Base-by-base conservation (phyloP, 2,888 invertebrate genomes). In the Drosophila cognata region DNA sequence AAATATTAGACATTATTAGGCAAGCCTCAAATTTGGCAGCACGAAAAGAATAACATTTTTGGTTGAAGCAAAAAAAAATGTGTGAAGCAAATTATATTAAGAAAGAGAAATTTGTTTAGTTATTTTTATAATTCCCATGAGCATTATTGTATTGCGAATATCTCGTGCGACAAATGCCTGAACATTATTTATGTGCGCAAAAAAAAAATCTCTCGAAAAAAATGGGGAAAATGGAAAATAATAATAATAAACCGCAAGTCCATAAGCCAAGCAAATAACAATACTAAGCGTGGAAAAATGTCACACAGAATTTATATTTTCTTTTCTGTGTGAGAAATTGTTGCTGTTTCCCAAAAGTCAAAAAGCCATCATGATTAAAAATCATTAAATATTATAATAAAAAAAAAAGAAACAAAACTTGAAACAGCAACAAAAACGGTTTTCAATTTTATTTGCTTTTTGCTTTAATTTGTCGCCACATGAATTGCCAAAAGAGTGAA, bases 381-480 rank as follows among this genome's bases (percentile, higher is more conserved):
- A 68, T 69, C 72, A 79, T 82, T 69, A 60, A 81, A 71, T 38
- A 38, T 38, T 55, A n/a, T 46, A 25, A 68, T 62, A 36, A 74
- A 77, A 68, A 60, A 48, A 46, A 46, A 33, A 36, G 29, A 41
- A 31, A 58, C 48, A 28, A 38, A 59, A 70, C 25, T 25, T 35
- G 46, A 50, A 74, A 62, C 25, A 56, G 21, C n/a, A 35, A 64
- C 36, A 53, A 53, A 64, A 71, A 62, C 53, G 50, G 55, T 79
- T 68, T 61, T 68, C 25, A 63, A 64, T 73, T 65, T 65, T 59
- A 70, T 72, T 71, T 74, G 79, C 21, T 63, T 72, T 75, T 75
- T 74, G 79, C 66, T 82, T 85, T 84, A 85, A 89, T 85, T 89
- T 89, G 89, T 89, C 88, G 85, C 85, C 89, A 84, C 60, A 89